Conservation (phyloP, 2,797 vertebrate species). For the Oryzias sinensis region DNA sequence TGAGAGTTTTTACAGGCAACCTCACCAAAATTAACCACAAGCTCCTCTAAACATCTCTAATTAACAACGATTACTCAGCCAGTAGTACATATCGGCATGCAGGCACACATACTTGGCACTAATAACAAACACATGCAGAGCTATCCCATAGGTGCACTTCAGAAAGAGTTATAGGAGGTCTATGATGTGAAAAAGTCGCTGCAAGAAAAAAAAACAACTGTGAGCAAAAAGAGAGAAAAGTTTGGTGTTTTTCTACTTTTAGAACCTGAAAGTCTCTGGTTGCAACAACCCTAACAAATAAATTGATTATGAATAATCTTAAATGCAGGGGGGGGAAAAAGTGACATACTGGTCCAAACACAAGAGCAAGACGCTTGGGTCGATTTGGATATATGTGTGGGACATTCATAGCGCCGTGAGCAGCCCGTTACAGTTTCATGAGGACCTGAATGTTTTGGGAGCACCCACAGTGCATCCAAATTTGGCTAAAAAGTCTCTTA, state of each 20-base stretch:
- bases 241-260: constrained; percentile 33
- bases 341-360: constrained; percentile 40
- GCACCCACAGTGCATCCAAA: constrained; percentile 69
- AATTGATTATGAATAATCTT: constrained; percentile 70
- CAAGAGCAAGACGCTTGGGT: constrained; percentile 38
- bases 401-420: constrained; percentile 60
- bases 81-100: constrained; percentile 28
- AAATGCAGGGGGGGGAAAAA: constrained; percentile 33
- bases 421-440: constrained; percentile 66
- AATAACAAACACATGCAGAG: constrained; percentile 64
- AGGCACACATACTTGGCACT: constrained; percentile 28
- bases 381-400: constrained; percentile 58
- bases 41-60: constrained; percentile 70
- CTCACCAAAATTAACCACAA: constrained; percentile 76
- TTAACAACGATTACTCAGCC: constrained; percentile 62
- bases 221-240: background rate
- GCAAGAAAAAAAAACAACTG: no score
- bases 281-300: constrained; percentile 42
- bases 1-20: constrained; percentile 76
- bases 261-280: constrained; percentile 49
- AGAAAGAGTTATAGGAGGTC: constrained; percentile 12
- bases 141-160: constrained; percentile 24
- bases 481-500: constrained; percentile 72
- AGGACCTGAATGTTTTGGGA: constrained; percentile 62
- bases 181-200: no score